A percentile compares a stretch with the other conserved stretches of the same genome.
These are phyloP conservation scores for Kryptolebias marmoratus DNA, from an alignment of 2,113 vertebrate species.

Conservation along the genomic window DNA sequence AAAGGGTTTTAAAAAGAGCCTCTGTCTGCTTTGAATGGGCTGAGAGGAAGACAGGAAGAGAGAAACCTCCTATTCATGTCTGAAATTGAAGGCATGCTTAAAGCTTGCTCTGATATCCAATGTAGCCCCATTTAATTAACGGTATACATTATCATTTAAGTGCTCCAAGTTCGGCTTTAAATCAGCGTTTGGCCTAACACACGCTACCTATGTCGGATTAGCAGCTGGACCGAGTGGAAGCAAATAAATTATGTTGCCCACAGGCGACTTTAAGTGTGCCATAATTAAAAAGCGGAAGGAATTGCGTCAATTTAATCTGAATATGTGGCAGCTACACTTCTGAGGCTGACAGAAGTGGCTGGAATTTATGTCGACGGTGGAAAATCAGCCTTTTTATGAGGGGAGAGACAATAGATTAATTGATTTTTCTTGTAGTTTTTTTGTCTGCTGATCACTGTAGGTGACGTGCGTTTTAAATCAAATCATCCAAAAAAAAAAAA, in stretches of 20 bases:
- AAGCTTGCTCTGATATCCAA: slow-evolving; percentile 23
- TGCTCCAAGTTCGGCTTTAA: slow-evolving; percentile 68
- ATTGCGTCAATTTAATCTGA: slow-evolving; percentile 69
- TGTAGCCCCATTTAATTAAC: slow-evolving; percentile 72
- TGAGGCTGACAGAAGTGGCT: slow-evolving; percentile 32
- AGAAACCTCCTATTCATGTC: slow-evolving; percentile 44
- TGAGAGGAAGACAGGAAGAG: neutral
- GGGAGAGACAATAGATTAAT: slow-evolving; percentile 3
- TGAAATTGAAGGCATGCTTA: slow-evolving; percentile 60
- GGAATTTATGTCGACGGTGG: slow-evolving; percentile 26
- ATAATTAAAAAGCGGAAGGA: slow-evolving; percentile 74
- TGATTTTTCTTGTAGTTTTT: slow-evolving; percentile 4
- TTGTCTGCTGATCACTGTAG: neutral
- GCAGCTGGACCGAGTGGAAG: slow-evolving; percentile 42
- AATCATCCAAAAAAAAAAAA: neutral
- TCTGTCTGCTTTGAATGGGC: slow-evolving; percentile 44
- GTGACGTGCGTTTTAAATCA: neutral
- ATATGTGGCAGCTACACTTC: slow-evolving; percentile 34
- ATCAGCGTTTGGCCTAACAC: slow-evolving; percentile 69
- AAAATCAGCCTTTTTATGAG: slow-evolving; percentile 13
- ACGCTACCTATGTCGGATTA: slow-evolving; percentile 73
- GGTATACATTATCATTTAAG: slow-evolving; percentile 69
- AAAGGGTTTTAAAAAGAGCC: slow-evolving; percentile 50
- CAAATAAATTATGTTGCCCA: slow-evolving; percentile 66
- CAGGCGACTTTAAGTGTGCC: slow-evolving; percentile 63